These are phyloP conservation scores for Falco cherrug DNA, from an alignment of 2,797 vertebrate genomes.

Conservation along the genomic window DNA sequence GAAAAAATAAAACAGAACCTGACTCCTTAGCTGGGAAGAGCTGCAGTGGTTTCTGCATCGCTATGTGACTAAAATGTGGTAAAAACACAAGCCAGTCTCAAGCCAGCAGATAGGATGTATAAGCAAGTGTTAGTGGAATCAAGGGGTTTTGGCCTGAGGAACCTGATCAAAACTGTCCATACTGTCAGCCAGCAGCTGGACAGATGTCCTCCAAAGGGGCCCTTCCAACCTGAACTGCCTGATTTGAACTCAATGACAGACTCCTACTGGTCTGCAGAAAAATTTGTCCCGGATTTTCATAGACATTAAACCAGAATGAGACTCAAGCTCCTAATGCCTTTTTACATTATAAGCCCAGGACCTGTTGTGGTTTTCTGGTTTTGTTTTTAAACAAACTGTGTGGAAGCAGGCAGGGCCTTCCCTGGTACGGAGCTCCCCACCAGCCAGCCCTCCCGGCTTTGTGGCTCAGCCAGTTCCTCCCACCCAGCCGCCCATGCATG, in stretches of 20 bases:
- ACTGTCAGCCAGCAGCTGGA: accelerated
- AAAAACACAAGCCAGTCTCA: neutral
- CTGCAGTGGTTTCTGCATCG: neutral
- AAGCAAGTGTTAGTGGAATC: neutral
- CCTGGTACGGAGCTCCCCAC: neutral
- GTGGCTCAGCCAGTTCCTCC: neutral
- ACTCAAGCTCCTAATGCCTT: neutral
- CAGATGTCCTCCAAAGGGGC: neutral
- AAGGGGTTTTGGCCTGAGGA: neutral
- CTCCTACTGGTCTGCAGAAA: neutral
- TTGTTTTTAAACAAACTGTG: neutral
- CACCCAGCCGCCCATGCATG: accelerated
- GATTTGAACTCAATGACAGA: neutral
- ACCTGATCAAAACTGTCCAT: neutral
- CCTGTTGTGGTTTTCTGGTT: neutral
- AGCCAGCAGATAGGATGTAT: neutral
- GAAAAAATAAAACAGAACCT: neutral
- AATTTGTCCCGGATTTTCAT: neutral
- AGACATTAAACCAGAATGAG: neutral
- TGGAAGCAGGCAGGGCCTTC: neutral
- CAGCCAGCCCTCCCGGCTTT: neutral
- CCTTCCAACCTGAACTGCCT: neutral
- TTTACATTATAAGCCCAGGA: neutral
- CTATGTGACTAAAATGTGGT: neutral
- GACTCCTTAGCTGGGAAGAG: neutral